phyloP scores from a whole-genome alignment of 2,113 vertebrate genomes.

The Anhinga rufa region DNA sequence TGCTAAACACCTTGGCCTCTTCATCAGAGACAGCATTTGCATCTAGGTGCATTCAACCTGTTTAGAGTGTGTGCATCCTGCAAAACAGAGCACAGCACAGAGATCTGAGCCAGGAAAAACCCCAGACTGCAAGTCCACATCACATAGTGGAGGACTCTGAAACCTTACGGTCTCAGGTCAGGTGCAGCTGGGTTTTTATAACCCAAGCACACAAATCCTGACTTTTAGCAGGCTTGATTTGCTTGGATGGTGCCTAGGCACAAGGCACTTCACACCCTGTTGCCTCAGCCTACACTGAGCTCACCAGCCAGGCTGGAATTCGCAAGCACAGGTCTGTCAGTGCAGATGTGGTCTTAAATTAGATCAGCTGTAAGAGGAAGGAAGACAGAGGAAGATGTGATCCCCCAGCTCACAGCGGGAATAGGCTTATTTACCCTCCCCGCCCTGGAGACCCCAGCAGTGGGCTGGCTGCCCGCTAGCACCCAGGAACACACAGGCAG shows the following conservation, averaged over 20 bases:
- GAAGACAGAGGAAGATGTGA: not conserved
- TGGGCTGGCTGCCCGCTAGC: accelerated
- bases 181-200: not conserved
- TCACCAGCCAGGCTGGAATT: not conserved
- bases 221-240: not conserved
- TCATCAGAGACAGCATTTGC: not conserved
- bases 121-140: not conserved
- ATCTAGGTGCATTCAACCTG: not conserved
- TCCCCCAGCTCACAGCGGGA: accelerated
- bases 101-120: not conserved
- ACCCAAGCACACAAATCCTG: not conserved
- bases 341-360: not conserved
- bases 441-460: not conserved
- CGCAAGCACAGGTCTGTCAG: not conserved
- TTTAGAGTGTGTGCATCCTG: not conserved
- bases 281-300: not conserved
- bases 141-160: not conserved
- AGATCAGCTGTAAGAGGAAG: not conserved
- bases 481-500: accelerated
- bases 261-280: not conserved
- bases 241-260: not conserved
- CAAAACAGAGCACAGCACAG: not conserved
- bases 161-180: not conserved
- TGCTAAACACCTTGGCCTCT: not conserved
- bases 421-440: not conserved